Evolutionary conservation across 2,888 invertebrate species (phyloP).

Genomic region (Cheilosia grossa): DNA sequence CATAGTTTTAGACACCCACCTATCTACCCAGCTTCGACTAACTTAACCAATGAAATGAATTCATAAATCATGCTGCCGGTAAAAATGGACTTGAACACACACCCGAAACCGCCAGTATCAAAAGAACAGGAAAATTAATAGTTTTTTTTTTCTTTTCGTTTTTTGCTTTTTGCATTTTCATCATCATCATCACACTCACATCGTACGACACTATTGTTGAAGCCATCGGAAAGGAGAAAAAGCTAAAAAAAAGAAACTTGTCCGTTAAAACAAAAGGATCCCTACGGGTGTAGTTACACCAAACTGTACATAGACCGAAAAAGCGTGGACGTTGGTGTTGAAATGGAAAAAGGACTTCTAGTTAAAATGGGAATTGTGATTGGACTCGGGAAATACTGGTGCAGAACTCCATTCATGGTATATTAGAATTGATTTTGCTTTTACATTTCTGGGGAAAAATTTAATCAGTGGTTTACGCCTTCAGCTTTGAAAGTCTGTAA

Average conservation of each 20-base stretch:
- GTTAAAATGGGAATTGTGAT: constrained; percentile 59
- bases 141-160: constrained; percentile 41
- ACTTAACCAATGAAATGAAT: constrained; percentile 72
- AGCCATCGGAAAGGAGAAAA: constrained; percentile 24
- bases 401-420: constrained; percentile 22
- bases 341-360: constrained; percentile 69
- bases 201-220: constrained; percentile 45
- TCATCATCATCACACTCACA: constrained; percentile 53
- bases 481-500: constrained; percentile 65
- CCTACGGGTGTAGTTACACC: constrained; percentile 45
- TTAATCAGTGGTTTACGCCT: constrained; percentile 74
- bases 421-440: constrained; percentile 69
- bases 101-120: constrained; percentile 64
- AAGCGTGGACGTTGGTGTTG: constrained; percentile 35
- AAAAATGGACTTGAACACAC: constrained; percentile 72
- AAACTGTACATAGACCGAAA: constrained; percentile 18
- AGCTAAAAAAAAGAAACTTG: constrained; percentile 53
- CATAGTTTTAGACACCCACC: constrained; percentile 43
- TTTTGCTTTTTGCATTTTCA: constrained; percentile 16
- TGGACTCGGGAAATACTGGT: constrained; percentile 24
- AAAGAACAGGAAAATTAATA: constrained; percentile 74
- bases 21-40: constrained; percentile 47
- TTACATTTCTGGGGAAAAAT: constrained; percentile 50
- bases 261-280: constrained; percentile 71
- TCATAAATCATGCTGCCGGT: constrained; percentile 76